Evolutionary conservation across 2,888 invertebrate genomes (phyloP), one percentile per base, ranked within the genome.

Genomic region (Drosophila acutilabella): DNA sequence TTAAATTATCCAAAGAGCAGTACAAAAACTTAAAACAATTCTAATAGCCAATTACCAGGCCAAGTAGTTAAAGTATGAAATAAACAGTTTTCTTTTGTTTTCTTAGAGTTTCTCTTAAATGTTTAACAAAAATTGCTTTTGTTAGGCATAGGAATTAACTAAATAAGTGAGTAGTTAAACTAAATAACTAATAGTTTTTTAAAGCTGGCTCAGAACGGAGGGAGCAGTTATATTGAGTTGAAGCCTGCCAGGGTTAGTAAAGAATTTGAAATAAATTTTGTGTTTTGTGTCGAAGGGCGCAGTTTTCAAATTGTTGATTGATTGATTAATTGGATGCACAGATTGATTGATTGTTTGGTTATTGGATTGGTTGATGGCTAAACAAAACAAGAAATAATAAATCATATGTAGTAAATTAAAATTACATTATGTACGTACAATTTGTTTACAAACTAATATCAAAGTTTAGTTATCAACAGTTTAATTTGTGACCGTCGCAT

Each of bases 391-490:
- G 30, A 30, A 8, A 13, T 36, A 53, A 33, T 38, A 64, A 78
- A 75, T 73, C 64, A 67, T 80, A 71, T 66, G 61, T 67, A 79
- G 80, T 86, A 80, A 83, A 86, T 81, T 89, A 89, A 79, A 80
- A 68, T 71, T 69, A 70, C 73, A 70, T 71, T 67, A 70, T 70
- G 61, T 82, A 88, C 82, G 65, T 87, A 89, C 68, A 87, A 74
- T 81, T 80, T 74, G 70, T 64, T 88, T 85, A 86, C 81, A 86
- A 91, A 90, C 90, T 91, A 90, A 91, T 91, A 91, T 91, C 91
- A 91, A 86, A 81, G 88, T 86, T 90, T 90, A 84, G 78, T 85
- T 90, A 91, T 91, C 90, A 91, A 87, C 91, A 91, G 91, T 91
- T 90, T 89, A 89, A 89, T 90, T 90, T 75, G 77, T 83, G 78